A percentile compares a stretch with the other conserved stretches of the same genome.
phyloP scores from a whole-genome alignment of 2,797 vertebrate genomes.

The Gymnothorax javanicus region DNA sequence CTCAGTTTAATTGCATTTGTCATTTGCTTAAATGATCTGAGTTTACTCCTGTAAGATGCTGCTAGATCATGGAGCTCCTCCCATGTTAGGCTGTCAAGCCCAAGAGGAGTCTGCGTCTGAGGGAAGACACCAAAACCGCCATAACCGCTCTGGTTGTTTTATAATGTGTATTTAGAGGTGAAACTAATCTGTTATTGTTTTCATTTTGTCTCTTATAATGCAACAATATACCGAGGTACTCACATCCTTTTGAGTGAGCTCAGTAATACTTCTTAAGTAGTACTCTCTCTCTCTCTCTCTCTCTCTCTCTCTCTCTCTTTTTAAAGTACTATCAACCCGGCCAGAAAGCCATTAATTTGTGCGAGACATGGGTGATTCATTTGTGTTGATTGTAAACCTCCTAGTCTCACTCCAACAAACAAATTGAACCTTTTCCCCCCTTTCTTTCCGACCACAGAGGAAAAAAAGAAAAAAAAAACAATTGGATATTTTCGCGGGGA shows the following conservation, averaged over 20 bases:
- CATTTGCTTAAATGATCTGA: too few relatives aligned
- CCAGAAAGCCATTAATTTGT: conserved; percentile 39
- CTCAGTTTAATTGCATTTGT: too few relatives aligned
- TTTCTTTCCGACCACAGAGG: conserved; percentile 11
- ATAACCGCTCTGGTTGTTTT: conserved; percentile 33
- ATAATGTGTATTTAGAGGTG: conserved; percentile 36
- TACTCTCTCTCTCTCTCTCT: not conserved
- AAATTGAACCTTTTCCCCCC: conserved; percentile 26
- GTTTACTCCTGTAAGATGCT: too few relatives aligned
- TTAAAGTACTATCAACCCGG: conserved; percentile 29
- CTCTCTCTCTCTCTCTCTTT: conserved; percentile 1
- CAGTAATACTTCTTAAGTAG: not conserved
- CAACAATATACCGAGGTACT: conserved; percentile 50
- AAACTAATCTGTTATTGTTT: conserved; percentile 40
- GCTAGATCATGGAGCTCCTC: too few relatives aligned
- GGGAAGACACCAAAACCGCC: too few relatives aligned
- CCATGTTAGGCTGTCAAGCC: too few relatives aligned
- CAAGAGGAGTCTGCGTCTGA: too few relatives aligned
- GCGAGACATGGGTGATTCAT: conserved; percentile 32
- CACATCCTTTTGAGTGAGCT: not conserved
- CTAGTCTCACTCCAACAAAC: conserved; percentile 21
- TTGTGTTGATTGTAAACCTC: conserved; percentile 26
- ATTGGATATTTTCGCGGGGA: conserved; percentile 16
- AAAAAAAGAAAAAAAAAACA: conserved; percentile 18
- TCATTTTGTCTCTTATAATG: conserved; percentile 45